Evolutionary conservation across 2,113 vertebrate genomes (phyloP).

Genomic region (Bubalus kerabau): DNA sequence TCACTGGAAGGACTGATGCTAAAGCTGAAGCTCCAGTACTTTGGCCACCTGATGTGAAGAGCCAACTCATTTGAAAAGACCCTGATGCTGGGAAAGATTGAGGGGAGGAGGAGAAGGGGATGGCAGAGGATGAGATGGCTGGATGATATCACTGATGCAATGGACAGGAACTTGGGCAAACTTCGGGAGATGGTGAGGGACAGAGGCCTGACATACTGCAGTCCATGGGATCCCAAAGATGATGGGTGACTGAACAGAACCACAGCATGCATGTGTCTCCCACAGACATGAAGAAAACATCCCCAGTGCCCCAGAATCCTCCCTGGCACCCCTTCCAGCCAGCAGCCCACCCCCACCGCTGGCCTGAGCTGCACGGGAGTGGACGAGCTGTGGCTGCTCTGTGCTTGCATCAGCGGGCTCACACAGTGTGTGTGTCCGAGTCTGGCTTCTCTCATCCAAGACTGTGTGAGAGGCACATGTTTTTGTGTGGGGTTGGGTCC

Average conservation of each 20-base stretch:
- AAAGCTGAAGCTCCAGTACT: neutral
- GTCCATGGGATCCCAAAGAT: neutral
- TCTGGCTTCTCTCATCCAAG: neutral
- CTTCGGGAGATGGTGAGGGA: neutral
- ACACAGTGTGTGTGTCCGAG: rapidly evolving
- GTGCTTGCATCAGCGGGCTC: rapidly evolving
- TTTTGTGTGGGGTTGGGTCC: rapidly evolving
- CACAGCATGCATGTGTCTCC: rapidly evolving
- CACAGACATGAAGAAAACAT: neutral
- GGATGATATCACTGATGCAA: rapidly evolving
- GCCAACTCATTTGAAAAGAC: neutral
- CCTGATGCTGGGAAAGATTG: neutral
- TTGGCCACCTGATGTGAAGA: neutral
- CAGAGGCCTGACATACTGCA: neutral
- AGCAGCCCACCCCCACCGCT: rapidly evolving
- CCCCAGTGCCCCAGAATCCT: neutral
- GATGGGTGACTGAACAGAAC: neutral
- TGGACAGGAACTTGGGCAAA: neutral
- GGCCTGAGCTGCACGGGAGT: neutral
- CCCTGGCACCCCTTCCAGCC: rapidly evolving
- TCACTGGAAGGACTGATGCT: neutral
- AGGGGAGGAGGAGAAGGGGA: neutral
- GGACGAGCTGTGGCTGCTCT: rapidly evolving
- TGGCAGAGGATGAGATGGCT: neutral
- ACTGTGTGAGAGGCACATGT: neutral